These are phyloP conservation scores for Phalacrocorax aristotelis DNA, from an alignment of 2,113 vertebrate species.

Conservation along the genomic window DNA sequence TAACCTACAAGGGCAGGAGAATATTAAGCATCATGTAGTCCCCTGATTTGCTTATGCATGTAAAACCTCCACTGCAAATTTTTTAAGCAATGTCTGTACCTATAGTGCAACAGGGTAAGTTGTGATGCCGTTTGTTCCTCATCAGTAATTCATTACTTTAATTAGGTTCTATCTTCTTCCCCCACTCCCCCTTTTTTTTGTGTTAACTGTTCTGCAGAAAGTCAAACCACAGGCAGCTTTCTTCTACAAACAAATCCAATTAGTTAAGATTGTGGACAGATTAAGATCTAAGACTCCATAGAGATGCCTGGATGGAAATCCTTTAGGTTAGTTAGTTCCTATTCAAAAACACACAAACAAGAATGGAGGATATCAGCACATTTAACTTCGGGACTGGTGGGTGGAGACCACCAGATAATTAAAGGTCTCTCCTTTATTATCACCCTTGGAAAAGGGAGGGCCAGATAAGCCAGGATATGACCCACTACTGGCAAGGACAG, in stretches of 20 bases:
- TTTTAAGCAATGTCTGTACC: background rate
- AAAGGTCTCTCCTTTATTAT: background rate
- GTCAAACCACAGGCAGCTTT: constrained; percentile 1
- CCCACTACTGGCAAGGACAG: background rate
- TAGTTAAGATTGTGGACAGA: background rate
- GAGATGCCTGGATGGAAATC: background rate
- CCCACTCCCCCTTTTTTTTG: background rate
- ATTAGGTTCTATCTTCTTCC: background rate
- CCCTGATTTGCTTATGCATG: background rate
- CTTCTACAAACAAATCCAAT: constrained; percentile 35
- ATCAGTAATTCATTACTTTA: background rate
- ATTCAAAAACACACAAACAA: background rate
- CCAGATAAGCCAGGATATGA: background rate
- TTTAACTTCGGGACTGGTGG: background rate
- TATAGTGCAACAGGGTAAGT: background rate
- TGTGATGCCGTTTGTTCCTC: background rate
- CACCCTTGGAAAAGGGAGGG: background rate
- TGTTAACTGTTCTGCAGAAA: background rate
- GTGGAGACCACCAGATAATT: background rate
- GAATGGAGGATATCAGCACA: background rate
- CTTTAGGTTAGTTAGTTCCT: background rate
- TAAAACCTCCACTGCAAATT: background rate
- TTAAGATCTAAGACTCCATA: background rate
- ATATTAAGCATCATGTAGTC: background rate
- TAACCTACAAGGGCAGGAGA: background rate